Conservation (phyloP, 2,797 vertebrate species). For the Apogon talboti region DNA sequence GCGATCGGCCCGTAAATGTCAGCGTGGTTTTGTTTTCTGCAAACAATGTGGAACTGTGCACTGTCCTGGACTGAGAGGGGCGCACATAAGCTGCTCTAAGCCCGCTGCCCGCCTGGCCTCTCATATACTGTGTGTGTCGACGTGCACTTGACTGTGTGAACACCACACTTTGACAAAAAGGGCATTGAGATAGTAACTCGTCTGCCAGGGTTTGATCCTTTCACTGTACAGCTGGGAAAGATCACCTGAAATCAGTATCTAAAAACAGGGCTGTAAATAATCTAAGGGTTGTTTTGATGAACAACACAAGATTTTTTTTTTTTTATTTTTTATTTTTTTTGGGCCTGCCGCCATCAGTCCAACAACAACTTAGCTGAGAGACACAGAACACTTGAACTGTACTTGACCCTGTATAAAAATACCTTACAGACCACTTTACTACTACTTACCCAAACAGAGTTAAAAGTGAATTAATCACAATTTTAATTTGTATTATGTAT, state of each 20-base stretch:
- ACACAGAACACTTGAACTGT: no score
- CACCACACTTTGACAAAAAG: not conserved
- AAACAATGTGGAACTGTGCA: slow-evolving; percentile 79
- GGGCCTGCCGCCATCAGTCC: no score
- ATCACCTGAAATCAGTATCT: not conserved
- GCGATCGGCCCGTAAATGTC: slow-evolving; percentile 76
- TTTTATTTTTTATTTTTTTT: no score
- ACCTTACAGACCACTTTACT: no score
- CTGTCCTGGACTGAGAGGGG: slow-evolving; percentile 29
- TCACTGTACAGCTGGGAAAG: not conserved
- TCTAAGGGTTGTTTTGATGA: no score
- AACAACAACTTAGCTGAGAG: no score
- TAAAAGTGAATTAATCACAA: no score
- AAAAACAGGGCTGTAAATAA: no score
- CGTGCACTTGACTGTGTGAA: not conserved
- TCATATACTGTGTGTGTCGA: slow-evolving; percentile 22
- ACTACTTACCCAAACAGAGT: no score
- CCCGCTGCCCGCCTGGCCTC: slow-evolving; percentile 64
- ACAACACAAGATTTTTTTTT: no score
- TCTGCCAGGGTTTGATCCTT: not conserved
- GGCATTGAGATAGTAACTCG: not conserved
- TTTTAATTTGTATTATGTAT: no score
- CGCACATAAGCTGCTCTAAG: slow-evolving; percentile 68
- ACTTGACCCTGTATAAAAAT: no score
- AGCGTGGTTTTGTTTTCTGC: slow-evolving; percentile 80